Base-by-base conservation (phyloP, 2,113 vertebrate species). In the Dendropsophus ebraccatus region DNA sequence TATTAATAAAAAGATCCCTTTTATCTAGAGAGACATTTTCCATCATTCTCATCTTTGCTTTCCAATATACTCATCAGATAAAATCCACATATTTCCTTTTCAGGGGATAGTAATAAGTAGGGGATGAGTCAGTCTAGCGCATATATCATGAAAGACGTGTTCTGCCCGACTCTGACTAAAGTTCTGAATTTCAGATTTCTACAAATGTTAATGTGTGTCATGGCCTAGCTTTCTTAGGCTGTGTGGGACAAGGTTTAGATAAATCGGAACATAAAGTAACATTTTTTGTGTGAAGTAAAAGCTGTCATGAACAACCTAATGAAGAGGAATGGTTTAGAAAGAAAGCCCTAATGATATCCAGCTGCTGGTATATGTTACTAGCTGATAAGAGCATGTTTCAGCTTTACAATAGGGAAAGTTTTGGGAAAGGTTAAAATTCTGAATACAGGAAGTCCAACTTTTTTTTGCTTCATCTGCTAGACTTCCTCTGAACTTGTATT, bases 321-420 rank as follows among this genome's bases (percentile, higher is more conserved):
- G 94, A 96, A 97, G 96, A 97, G 96, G 95, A 97, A 98, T 96
- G 95, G 96, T 95, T 95, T 88, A 83, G 95, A 95, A 94, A 94
- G 95, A 94, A 91, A 90, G 88, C 90, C 90, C 92, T 98, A 97
- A 99, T 96, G 94, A 92, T 93, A 95, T 94, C 96, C 97, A 99
- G 96, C 96, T 99, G 97, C 96, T 94, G 92, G 90, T 92, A 92
- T 90, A 92, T 93, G 94, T 87, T 90, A 90, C 87, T 91, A 30
- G 3, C 92, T 92, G 94, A 94, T 95, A 95, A 95, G 92, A 93
- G 91, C 91, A 90, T 92, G 91, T 93, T 94, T 92, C 90, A 93
- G 92, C 90, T 92, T 93, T 89, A 93, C 89, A 92, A 93, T 91
- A 89, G 90, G 92, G 90, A 93, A 92, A 92, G 91, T 93, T 93